Conservation (phyloP, 2,888 invertebrate genomes). For the Thera britannica region DNA sequence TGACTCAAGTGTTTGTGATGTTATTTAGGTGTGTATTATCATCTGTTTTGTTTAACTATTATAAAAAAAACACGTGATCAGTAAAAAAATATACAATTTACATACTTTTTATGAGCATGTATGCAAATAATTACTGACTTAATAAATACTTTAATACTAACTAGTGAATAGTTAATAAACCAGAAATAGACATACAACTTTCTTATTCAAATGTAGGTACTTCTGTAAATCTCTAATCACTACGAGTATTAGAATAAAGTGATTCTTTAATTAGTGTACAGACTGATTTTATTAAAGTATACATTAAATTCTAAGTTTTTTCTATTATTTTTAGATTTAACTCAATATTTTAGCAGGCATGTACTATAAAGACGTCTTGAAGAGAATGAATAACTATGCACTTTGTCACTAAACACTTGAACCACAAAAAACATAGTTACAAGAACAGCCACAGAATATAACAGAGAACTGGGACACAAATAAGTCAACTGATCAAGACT, state of each 20-base stretch:
- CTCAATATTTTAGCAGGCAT: too few species aligned
- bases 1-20: background rate
- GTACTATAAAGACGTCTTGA: too few species aligned
- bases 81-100: background rate
- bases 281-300: conserved; percentile 1
- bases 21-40: background rate
- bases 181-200: conserved; percentile 28
- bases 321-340: too few species aligned
- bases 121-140: conserved; percentile 19
- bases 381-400: background rate
- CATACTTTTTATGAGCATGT: background rate
- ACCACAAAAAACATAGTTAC: too few species aligned
- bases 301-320: background rate
- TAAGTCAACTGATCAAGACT: background rate
- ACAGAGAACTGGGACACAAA: too few species aligned
- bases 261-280: background rate
- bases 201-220: conserved; percentile 27
- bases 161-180: conserved; percentile 23
- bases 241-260: conserved; percentile 1
- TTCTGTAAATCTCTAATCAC: conserved; percentile 9
- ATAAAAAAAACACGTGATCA: too few species aligned
- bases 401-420: conserved; percentile 5
- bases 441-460: too few species aligned
- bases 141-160: conserved; percentile 22
- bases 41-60: too few species aligned